Conservation (phyloP, 2,888 invertebrate genomes). For the Dryobotodes eremita region DNA sequence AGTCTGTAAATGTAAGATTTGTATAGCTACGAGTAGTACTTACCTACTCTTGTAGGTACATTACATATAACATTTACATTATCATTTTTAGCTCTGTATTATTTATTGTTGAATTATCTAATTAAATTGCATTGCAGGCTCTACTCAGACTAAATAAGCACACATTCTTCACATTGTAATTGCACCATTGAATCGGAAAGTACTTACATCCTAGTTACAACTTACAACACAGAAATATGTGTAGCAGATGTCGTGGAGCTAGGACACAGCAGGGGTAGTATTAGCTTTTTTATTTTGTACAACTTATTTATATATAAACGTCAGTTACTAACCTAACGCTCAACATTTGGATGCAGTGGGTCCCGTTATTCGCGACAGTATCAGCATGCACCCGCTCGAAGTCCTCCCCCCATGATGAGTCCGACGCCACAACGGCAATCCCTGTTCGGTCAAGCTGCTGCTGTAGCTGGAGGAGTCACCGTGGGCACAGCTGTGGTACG, state of each 20-base stretch:
- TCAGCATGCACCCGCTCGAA: slow-evolving; percentile 79
- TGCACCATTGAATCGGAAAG: slow-evolving; percentile 15
- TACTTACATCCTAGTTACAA: neutral
- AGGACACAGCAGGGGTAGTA: slow-evolving; percentile 40
- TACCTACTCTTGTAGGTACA: neutral
- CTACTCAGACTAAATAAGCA: slow-evolving; percentile 29
- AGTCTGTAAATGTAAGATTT: slow-evolving; percentile 35
- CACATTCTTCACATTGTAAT: slow-evolving; percentile 17
- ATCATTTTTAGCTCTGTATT: neutral
- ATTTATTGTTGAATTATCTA: slow-evolving; percentile 1
- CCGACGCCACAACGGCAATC: slow-evolving; percentile 93
- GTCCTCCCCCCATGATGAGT: slow-evolving; percentile 80
- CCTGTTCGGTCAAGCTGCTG: slow-evolving; percentile 98
- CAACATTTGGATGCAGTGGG: slow-evolving; percentile 56
- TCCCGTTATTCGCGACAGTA: slow-evolving; percentile 76
- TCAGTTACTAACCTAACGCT: slow-evolving; percentile 19
- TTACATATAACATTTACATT: neutral
- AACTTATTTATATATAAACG: neutral
- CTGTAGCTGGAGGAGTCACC: slow-evolving; percentile 99
- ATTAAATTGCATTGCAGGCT: slow-evolving; percentile 56
- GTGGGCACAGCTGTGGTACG: slow-evolving; percentile 97
- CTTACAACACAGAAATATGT: slow-evolving; percentile 42
- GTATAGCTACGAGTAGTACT: too few relatives aligned
- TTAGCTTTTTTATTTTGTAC: slow-evolving; percentile 11
- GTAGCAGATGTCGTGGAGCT: slow-evolving; percentile 42